A percentile compares a stretch with the other conserved stretches of the same genome.
Evolutionary conservation across 1,140 invertebrate species (phyloP).

Genomic region (Bombus breviceps): DNA sequence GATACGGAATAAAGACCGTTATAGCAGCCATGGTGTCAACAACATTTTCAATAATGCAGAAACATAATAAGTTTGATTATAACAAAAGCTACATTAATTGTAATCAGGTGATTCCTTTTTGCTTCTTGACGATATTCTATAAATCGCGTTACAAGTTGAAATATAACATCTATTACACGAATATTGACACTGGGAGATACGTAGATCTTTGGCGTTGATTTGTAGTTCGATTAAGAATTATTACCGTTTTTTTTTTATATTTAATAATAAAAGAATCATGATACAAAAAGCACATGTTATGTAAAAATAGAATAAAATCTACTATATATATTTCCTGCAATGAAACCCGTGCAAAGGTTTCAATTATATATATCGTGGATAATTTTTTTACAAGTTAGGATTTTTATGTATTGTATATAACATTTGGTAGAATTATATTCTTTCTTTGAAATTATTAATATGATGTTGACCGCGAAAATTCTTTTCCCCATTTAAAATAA

Average conservation of each 20-base stretch:
- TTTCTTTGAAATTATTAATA: constrained; percentile 16
- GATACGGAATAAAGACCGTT: background rate
- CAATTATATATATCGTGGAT: background rate
- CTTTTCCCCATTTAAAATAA: background rate
- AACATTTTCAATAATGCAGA: background rate
- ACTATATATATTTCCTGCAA: constrained; percentile 16
- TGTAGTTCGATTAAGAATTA: constrained; percentile 9
- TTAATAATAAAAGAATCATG: constrained; percentile 31
- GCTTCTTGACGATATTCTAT: constrained; percentile 15
- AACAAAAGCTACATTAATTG: constrained; percentile 28
- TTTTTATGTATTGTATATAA: constrained; percentile 23
- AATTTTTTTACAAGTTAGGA: constrained; percentile 28
- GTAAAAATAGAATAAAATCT: constrained; percentile 57
- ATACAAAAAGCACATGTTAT: constrained; percentile 48
- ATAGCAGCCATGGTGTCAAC: background rate
- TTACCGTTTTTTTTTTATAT: background rate
- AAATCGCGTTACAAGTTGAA: constrained; percentile 20
- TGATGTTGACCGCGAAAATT: background rate
- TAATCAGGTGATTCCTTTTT: background rate
- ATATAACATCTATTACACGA: constrained; percentile 42
- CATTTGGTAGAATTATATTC: constrained; percentile 26
- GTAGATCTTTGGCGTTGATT: constrained; percentile 23
- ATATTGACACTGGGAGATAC: constrained; percentile 50
- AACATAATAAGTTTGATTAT: constrained; percentile 10
- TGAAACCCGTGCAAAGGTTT: constrained; percentile 23